Base-by-base conservation (phyloP, 2,888 invertebrate genomes). In the Lordiphosa andalusiaca region DNA sequence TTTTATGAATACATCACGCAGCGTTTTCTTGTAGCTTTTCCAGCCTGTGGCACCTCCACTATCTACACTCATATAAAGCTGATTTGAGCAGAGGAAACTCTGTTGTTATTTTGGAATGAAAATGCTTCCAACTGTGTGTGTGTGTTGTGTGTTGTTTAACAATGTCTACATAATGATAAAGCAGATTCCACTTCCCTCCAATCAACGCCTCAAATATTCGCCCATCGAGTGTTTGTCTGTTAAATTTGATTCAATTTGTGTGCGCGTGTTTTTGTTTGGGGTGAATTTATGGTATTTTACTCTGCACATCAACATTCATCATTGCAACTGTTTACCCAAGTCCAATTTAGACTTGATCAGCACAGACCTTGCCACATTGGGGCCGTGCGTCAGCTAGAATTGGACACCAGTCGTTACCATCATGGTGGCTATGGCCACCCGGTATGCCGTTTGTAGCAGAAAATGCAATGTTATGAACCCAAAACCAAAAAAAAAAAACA, bases 241-340 rank as follows among this genome's bases (percentile, higher is more conserved):
- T 82, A 74, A 82, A 84, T 77, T 82, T 66, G 62, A 82, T 69
- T 78, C 72, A 84, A 84, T 78, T 78, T 78, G 69, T 66, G 16
- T 44, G 48, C 60, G 47, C 74, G 40, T 60, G 54, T 66, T 62
- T 53, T 42, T 56, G n/a, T 21, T 36, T 40, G 81, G 76, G 77
- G 69, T 61, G 56, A 65, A 83, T 73, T 80, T 54, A 53, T 56
- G 48, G 59, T 58, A 53, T 56, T 71, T 56, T 62, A 41, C 64
- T 58, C 50, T 19, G 33, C 9, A 41, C 49, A 42, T 39, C 44
- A 48, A 6, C 50, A 54, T 66, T 42, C 40, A 46, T 35, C 46
- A 6, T 16, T 44, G 33, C 38, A 44, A 51, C 50, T 81, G 71
- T 84, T 84, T 77, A 84, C 66, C 65, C 73, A 61, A 67, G 38